Conservation (phyloP, 2,797 vertebrate genomes). For the Rachycentron canadum region DNA sequence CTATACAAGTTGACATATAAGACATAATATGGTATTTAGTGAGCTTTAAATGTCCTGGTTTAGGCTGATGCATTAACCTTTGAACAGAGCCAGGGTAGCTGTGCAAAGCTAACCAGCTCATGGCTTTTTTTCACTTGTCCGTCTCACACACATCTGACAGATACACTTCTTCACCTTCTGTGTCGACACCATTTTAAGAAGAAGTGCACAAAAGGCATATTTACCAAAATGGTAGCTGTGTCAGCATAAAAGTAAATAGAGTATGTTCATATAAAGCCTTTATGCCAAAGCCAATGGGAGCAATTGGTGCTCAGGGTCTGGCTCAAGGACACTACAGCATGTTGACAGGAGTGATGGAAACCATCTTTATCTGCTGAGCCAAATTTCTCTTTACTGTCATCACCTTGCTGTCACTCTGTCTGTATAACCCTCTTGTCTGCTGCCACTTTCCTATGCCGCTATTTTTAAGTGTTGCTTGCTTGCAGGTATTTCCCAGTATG, state of each 20-base stretch:
- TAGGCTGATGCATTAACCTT: neutral
- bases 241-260: neutral
- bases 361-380: constrained; percentile 1
- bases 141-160: neutral
- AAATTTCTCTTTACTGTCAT: constrained; percentile 3
- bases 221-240: neutral
- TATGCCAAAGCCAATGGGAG: neutral
- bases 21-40: neutral
- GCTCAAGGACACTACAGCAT: constrained; percentile 29
- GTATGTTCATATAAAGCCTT: neutral
- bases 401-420: constrained; percentile 5
- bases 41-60: neutral
- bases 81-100: neutral
- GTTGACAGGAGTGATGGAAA: constrained; percentile 14
- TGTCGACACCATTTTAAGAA: neutral
- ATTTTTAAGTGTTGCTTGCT: neutral
- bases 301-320: constrained; percentile 2
- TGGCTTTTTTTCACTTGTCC: neutral
- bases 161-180: neutral
- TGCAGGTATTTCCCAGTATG: neutral
- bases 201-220: neutral
- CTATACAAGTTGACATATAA: neutral
- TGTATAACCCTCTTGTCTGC: neutral
- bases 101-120: neutral
- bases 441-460: neutral